Evolutionary conservation across 2,797 vertebrate genomes (phyloP), one percentile per base, ranked within the genome.

Genomic region (Arnoldichthys spilopterus): DNA sequence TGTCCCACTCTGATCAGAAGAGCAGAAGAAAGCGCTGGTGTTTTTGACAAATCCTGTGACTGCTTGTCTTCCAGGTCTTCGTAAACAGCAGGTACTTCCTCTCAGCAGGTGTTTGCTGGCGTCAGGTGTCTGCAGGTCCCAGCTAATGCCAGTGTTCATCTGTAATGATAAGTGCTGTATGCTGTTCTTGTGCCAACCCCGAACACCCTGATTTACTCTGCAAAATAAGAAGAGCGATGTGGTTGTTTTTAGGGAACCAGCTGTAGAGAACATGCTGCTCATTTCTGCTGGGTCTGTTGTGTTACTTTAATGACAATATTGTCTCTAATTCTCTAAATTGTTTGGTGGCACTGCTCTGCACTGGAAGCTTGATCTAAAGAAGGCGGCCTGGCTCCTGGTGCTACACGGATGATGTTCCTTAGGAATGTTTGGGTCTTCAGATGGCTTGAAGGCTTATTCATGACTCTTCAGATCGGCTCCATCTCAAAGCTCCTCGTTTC

Each of bases 21-120:
- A n/a, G n/a, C n/a, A n/a, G 37, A 11, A 9, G 37, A 13, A 47
- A 3, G 13, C 13, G 1, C 43, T 2, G 15, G 43, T 18, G 6
- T 62, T 16, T 62, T 2, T 45, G n/a, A n/a, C n/a, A n/a, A n/a
- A n/a, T n/a, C n/a, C n/a, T 13, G 9, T 34, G 12, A 24, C 9
- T 68, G 64, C 15, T 22, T 68, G 64, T 68, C 2, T 47, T 6
- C 4, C 66, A 68, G 59, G 59, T 20, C 6, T 20, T 62, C 59
- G 9, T 34, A 32, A 61, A 32, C 58, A 30, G 53, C 22, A 56
- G 24, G n/a, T 3, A 32, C 4, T 13, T 16, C 28, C 16, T 61
- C 13, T 61, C 26, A 16, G 30, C 61, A 66, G 63, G 63, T 66
- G 63, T 66, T 40, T 24, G n/a, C 34, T 66, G 37, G 63, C 37